These are phyloP conservation scores for Callimico goeldii DNA, from an alignment of 2,797 vertebrate genomes.

Conservation along the genomic window DNA sequence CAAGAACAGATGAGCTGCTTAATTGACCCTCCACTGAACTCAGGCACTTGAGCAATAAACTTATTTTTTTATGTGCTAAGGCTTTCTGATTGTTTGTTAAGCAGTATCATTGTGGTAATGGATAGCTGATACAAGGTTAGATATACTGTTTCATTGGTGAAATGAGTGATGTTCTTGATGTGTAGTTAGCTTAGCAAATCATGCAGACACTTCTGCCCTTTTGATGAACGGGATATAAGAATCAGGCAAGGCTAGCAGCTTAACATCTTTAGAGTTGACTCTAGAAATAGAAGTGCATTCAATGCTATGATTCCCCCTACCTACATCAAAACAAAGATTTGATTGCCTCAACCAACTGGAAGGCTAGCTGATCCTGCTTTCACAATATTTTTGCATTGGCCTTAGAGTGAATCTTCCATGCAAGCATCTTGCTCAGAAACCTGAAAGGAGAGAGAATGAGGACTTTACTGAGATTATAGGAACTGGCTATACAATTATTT, in stretches of 20 bases:
- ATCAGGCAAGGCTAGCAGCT: neutral
- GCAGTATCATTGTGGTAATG: no score
- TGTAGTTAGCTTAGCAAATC: neutral
- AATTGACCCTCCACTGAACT: neutral
- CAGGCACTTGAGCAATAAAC: neutral
- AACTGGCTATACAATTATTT: neutral
- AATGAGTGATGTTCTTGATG: neutral
- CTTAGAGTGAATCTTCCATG: neutral
- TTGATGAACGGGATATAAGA: neutral
- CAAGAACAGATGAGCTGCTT: neutral
- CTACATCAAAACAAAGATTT: neutral
- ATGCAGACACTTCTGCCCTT: neutral
- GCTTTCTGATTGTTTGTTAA: neutral
- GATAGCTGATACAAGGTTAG: neutral
- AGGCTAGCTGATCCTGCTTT: neutral
- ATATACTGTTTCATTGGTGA: neutral
- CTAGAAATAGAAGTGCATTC: neutral
- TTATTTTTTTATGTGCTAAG: neutral
- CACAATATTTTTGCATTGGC: neutral
- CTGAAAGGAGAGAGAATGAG: neutral
- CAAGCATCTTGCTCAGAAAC: neutral
- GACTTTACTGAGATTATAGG: neutral
- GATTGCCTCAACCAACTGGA: neutral
- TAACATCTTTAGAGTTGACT: neutral
- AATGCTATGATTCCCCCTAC: neutral